Evolutionary conservation across 2,888 invertebrate genomes (phyloP).

Genomic region (Cephus spinipes): DNA sequence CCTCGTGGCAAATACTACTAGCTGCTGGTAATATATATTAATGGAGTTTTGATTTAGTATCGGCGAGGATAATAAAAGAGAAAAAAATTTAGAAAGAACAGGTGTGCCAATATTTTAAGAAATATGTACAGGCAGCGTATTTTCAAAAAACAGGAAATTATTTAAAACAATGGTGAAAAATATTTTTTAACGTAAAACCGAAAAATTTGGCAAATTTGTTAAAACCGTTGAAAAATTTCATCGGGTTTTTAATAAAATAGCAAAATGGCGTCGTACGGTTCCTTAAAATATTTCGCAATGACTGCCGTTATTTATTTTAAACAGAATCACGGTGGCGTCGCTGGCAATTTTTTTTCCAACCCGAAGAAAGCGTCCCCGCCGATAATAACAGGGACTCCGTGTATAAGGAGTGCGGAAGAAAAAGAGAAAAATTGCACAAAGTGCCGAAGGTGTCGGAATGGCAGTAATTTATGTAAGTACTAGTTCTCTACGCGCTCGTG

Average conservation of each 20-base stretch:
- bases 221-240: neutral
- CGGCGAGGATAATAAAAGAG: neutral
- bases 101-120: neutral
- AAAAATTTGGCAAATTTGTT: neutral
- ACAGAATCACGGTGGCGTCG: neutral
- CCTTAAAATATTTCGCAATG: neutral
- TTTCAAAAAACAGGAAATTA: neutral
- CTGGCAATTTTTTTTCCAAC: neutral
- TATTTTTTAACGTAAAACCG: neutral
- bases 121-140: neutral
- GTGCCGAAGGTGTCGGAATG: conserved; percentile 31
- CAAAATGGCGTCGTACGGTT: neutral
- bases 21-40: conserved; percentile 1
- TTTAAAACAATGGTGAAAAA: too few species aligned
- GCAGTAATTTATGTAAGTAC: conserved; percentile 34
- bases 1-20: neutral
- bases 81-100: neutral
- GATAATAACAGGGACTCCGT: neutral
- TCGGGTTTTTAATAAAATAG: neutral
- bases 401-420: conserved; percentile 18
- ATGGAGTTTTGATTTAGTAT: neutral
- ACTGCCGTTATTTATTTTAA: neutral
- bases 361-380: neutral
- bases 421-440: conserved; percentile 22
- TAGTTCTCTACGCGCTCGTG: conserved; percentile 16